phyloP scores from a whole-genome alignment of 2,888 invertebrate species.

The Sminthurides aquaticus region DNA sequence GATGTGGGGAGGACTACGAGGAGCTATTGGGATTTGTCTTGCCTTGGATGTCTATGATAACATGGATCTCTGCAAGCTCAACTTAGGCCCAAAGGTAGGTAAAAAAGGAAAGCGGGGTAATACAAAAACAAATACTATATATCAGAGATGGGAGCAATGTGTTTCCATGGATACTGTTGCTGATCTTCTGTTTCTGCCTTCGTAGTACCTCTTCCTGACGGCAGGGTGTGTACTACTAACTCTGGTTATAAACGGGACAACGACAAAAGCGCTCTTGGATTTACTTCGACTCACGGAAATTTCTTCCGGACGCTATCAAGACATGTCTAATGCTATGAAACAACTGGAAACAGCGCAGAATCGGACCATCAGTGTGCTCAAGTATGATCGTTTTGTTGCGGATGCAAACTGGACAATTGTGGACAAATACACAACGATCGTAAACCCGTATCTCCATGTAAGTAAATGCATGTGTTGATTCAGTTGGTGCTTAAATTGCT shows the following conservation, averaged over 20 bases:
- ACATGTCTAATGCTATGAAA: constrained; percentile 55
- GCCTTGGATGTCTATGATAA: constrained; percentile 54
- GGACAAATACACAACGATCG: constrained; percentile 52
- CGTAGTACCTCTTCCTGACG: constrained; percentile 53
- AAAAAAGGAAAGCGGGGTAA: too few relatives aligned
- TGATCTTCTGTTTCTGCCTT: too few relatives aligned
- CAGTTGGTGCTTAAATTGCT: neutral
- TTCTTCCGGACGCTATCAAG: constrained; percentile 52
- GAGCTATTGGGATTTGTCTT: constrained; percentile 56
- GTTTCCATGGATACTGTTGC: too few relatives aligned
- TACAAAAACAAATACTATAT: too few relatives aligned
- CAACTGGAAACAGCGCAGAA: constrained; percentile 51
- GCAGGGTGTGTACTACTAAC: constrained; percentile 56
- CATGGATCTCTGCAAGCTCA: constrained; percentile 44
- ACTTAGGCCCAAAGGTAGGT: constrained; percentile 32
- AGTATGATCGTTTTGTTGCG: constrained; percentile 58
- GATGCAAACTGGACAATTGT: constrained; percentile 59
- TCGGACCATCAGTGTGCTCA: constrained; percentile 53
- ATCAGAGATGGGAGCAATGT: too few relatives aligned
- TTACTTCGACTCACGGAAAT: constrained; percentile 53
- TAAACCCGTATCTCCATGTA: constrained; percentile 54
- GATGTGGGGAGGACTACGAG: constrained; percentile 55
- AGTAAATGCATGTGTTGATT: neutral
- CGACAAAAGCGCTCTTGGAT: constrained; percentile 52
- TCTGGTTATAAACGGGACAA: constrained; percentile 55